Conservation (phyloP, 2,888 invertebrate genomes). For the Therioaphis trifolii region DNA sequence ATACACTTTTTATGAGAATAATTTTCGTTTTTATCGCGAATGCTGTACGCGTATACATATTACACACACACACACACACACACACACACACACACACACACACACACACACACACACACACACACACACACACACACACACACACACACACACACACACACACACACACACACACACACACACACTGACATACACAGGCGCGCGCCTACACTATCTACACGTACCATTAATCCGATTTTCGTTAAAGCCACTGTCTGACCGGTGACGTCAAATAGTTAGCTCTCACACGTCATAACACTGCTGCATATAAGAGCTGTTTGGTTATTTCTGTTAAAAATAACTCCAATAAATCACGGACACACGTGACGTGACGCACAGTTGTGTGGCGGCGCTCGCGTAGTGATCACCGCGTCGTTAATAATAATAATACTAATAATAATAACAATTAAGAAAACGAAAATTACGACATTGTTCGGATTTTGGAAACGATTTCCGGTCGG, state of each 20-base stretch:
- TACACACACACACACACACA: neutral
- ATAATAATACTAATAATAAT: neutral
- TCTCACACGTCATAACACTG: too few relatives aligned
- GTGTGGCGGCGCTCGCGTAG: too few relatives aligned
- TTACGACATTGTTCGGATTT: neutral
- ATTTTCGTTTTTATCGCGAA: neutral
- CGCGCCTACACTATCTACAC: too few relatives aligned
- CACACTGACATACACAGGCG: too few relatives aligned
- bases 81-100: neutral
- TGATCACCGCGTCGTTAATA: too few relatives aligned
- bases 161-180: neutral
- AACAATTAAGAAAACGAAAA: slow-evolving; percentile 11
- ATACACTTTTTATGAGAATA: too few relatives aligned
- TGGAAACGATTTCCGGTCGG: slow-evolving; percentile 31
- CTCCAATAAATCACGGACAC: neutral
- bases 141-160: neutral
- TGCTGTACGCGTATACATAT: too few relatives aligned
- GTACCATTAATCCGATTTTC: too few relatives aligned
- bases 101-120: too few relatives aligned
- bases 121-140: neutral
- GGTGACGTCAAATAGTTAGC: too few relatives aligned
- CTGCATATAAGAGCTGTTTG: too few relatives aligned
- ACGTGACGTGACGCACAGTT: neutral
- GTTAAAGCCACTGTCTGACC: too few relatives aligned
- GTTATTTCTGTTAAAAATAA: neutral